Evolutionary conservation across 2,113 vertebrate genomes (phyloP), one percentile per base, ranked within the genome.

Genomic region (Hiodon tergisus): DNA sequence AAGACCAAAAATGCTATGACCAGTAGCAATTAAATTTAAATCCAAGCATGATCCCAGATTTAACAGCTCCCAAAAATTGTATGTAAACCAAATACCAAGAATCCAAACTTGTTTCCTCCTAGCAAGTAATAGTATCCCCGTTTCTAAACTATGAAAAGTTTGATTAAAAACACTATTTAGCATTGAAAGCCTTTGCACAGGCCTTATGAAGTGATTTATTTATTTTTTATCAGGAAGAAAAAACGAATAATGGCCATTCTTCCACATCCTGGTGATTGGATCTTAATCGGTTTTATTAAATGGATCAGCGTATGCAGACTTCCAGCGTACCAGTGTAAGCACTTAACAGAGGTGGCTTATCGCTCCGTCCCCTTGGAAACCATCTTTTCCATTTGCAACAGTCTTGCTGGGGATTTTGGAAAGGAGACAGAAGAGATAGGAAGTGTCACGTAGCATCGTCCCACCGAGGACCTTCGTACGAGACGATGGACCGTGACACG

Each of bases 21-120:
- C 62, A 9, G 4, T 65, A 3, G 16, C 2, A 7, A 6, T 8
- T 4, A 4, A 46, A 9, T 65, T 65, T 17, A 65, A 17, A 31
- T 31, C 1, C 31, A 31, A 31, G 31, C 31, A 11, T 66, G 8
- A 48, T 69, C 50, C 51, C 53, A 70, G 69, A 69, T 51, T 78
- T 61, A 74, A 80, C 76, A 80, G 72, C 78, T 80, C 46, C 31
- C 80, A 83, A 61, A 77, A 72, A 67, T 67, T 69, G 65, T 70
- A 67, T 75, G 70, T 69, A 63, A 76, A 78, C 76, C 77, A 78
- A 67, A 76, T 61, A 47, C 14, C 59, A 75, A 63, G 78, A 77
- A 75, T 79, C 65, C n/a, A 73, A 76, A 72, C 62, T 60, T 80
- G 77, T 74, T 81, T 72, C 75, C 65, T 17, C 72, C 80, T 78